Percentiles rank a stretch among this genome's conserved stretches.
Conservation (phyloP, 2,797 vertebrate genomes). For the Sarcophilus harrisii region DNA sequence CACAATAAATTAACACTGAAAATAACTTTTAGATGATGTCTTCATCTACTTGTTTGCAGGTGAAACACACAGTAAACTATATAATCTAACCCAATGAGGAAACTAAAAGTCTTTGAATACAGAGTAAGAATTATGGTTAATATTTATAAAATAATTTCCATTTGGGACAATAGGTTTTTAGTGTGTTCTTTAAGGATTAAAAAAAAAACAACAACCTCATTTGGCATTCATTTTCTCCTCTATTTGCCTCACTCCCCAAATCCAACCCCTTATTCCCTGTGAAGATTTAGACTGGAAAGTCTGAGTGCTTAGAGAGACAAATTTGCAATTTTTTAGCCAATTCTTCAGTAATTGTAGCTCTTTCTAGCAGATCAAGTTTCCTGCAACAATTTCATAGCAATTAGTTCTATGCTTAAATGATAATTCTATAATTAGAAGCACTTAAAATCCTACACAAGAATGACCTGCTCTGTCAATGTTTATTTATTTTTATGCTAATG, state of each 20-base stretch:
- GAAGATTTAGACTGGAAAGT: slow-evolving; percentile 25
- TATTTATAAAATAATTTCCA: background rate
- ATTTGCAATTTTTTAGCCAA: slow-evolving; percentile 45
- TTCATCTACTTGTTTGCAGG: background rate
- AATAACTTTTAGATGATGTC: background rate
- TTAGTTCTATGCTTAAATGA: slow-evolving; percentile 78
- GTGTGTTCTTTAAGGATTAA: background rate
- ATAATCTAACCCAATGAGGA: background rate
- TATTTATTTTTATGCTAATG: slow-evolving; percentile 52
- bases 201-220: background rate
- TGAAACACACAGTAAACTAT: background rate
- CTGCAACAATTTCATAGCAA: slow-evolving; percentile 77
- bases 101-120: background rate
- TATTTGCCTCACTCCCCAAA: background rate
- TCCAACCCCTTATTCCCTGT: background rate
- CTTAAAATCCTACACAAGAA: slow-evolving; percentile 73
- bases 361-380: slow-evolving; percentile 61
- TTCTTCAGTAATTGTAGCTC: slow-evolving; percentile 43
- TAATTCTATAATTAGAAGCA: slow-evolving; percentile 81
- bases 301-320: background rate
- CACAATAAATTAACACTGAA: background rate
- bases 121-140: background rate
- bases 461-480: slow-evolving; percentile 68
- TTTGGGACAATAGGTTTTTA: background rate
- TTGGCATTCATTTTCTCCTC: slow-evolving; percentile 6